Percentiles rank a stretch among this genome's conserved stretches.
phyloP scores from a whole-genome alignment of 2,797 vertebrate genomes.

The Vipera ursinii region DNA sequence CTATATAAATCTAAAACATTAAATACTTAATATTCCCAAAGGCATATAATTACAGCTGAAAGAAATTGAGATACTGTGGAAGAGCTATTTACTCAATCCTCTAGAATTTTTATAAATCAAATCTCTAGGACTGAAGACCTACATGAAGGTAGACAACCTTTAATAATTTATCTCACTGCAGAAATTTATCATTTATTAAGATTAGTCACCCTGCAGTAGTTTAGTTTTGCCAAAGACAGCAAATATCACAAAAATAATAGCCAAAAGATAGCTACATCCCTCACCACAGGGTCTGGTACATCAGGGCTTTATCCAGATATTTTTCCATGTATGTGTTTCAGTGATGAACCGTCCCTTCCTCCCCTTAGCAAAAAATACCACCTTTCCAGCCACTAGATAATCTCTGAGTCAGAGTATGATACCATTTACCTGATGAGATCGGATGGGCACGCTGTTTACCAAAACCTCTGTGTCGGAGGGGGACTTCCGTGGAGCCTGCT shows the following conservation, averaged over 20 bases:
- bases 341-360: background rate
- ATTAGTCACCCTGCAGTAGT: background rate
- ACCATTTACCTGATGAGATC: slow-evolving; percentile 88
- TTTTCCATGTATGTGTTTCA: background rate
- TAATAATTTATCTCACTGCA: background rate
- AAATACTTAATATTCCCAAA: background rate
- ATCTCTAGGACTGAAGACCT: background rate
- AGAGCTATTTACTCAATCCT: background rate
- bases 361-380: slow-evolving; percentile 8
- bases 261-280: background rate
- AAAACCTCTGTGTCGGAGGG: slow-evolving; percentile 86
- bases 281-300: rapidly evolving
- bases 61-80: background rate
- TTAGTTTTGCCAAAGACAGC: background rate
- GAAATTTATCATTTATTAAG: background rate
- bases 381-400: slow-evolving; percentile 26
- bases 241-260: background rate
- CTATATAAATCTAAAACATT: background rate
- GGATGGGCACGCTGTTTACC: slow-evolving; percentile 82
- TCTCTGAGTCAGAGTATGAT: slow-evolving; percentile 44
- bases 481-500: slow-evolving; percentile 85
- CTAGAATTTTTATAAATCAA: background rate
- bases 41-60: background rate
- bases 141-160: background rate
- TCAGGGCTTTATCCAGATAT: background rate